Evolutionary conservation across 2,797 vertebrate species (phyloP).

Genomic region (Acestrorhynchus altus): DNA sequence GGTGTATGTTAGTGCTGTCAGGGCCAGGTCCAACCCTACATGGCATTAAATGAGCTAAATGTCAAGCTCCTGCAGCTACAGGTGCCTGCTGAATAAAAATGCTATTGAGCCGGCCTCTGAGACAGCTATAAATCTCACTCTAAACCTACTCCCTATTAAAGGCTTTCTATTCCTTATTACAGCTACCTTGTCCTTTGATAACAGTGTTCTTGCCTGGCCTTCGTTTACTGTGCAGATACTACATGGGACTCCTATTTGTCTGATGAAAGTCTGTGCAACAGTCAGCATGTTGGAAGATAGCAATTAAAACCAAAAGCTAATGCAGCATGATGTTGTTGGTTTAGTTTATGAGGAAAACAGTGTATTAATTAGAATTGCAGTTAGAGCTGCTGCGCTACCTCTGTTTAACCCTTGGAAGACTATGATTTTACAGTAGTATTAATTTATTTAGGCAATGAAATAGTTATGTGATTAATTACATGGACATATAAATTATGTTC

Average conservation of each 20-base stretch:
- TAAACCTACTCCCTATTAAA: constrained; percentile 32
- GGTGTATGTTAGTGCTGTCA: constrained; percentile 27
- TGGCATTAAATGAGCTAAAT: constrained; percentile 65
- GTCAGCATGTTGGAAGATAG: not conserved
- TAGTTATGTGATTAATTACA: not conserved
- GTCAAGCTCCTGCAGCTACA: constrained; percentile 66
- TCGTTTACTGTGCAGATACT: not conserved
- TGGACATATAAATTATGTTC: not conserved
- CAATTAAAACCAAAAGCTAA: constrained; percentile 21
- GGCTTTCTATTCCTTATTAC: not conserved
- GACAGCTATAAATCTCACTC: constrained; percentile 36
- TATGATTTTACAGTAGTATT: not conserved
- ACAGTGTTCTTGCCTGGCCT: not conserved
- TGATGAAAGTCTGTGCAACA: constrained; percentile 6
- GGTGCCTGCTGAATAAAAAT: constrained; percentile 55
- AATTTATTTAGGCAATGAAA: not conserved
- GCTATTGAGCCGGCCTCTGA: constrained; percentile 24
- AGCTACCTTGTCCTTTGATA: not conserved
- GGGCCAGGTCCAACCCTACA: constrained; percentile 44
- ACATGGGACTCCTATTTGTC: not conserved
- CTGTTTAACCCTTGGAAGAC: constrained; percentile 56
- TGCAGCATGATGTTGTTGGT: constrained; percentile 20
- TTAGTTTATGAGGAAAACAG: constrained; percentile 12
- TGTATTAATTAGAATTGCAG: not conserved
- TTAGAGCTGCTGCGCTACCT: constrained; percentile 34